Base-by-base conservation (phyloP, 2,888 invertebrate species). In the Xylota sylvarum region DNA sequence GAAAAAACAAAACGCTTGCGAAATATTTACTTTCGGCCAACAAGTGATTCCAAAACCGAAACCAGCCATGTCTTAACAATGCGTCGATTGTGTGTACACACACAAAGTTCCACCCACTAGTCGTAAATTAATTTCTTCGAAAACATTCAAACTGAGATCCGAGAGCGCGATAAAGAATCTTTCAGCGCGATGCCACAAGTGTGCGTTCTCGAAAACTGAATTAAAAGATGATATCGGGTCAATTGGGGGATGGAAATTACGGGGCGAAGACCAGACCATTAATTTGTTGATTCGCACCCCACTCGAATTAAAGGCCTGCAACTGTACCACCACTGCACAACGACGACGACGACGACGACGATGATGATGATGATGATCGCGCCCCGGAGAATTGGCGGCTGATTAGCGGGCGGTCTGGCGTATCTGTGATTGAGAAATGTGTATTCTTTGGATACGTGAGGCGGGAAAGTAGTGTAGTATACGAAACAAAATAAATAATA, bases 141-240 rank as follows among this genome's bases (percentile, higher is more conserved):
- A 69, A 69, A 40, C 60, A 60, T 67, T 52, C 60, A 64, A 10
- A 56, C 14, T 12, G 50, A 12, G 67, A 79, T 72, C 58, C 23
- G 12, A 55, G 14, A 55, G 14, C 12, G 23, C 60, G 84, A 85
- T 85, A 85, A 74, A 43, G 56, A 58, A 64, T 76, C 80, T 80
- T 74, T 80, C 84, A 80, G 48, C 74, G 52, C 50, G 43, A 70
- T 76, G 80, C 80, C 58, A 76, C 80, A 85, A 85, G 70, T 84
- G 84, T 70, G 69, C 56, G 70, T 43, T 69, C 72, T 74, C 74
- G 74, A 85, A 58, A 80, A 80, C 55, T 37, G 67, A 80, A 79
- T 82, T 77, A 62, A 56, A 70, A 77, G 77, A 77, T 77, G 30
- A 69, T 84, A 67, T 60, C 72, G 35, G 60, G 46, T 79, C 73